Evolutionary conservation across 2,888 invertebrate species (phyloP).

Genomic region (Heliconius sara): DNA sequence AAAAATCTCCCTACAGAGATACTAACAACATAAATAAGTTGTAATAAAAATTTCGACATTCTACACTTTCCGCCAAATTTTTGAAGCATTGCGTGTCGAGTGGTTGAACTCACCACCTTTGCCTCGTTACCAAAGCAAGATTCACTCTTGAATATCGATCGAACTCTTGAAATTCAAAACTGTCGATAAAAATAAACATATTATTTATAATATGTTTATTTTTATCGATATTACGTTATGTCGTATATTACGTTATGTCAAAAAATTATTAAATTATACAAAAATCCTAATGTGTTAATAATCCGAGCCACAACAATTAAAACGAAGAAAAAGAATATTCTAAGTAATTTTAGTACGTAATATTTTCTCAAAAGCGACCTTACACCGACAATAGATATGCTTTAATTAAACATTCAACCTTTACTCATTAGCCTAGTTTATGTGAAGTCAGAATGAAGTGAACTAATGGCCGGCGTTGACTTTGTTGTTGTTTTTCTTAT

Average conservation of each 20-base stretch:
- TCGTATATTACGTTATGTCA: background rate
- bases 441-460: constrained; percentile 1
- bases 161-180: background rate
- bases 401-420: constrained; percentile 30
- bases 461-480: constrained; percentile 3
- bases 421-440: constrained; percentile 28
- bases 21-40: too few relatives aligned
- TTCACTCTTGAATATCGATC: background rate
- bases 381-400: constrained; percentile 19
- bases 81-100: too few relatives aligned
- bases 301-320: background rate
- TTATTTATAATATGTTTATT: too few relatives aligned
- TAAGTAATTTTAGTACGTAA: constrained; percentile 8
- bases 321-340: constrained; percentile 3
- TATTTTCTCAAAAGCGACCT: constrained; percentile 24
- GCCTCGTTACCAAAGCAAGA: background rate
- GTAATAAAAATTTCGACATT: too few relatives aligned
- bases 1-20: too few relatives aligned
- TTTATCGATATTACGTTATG: background rate
- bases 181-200: background rate
- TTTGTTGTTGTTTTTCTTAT: too few relatives aligned
- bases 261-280: background rate
- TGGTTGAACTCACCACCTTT: background rate
- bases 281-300: too few relatives aligned
- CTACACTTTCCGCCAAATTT: background rate